phyloP scores from a whole-genome alignment of 2,888 invertebrate species.

The Sympetrum striolatum region DNA sequence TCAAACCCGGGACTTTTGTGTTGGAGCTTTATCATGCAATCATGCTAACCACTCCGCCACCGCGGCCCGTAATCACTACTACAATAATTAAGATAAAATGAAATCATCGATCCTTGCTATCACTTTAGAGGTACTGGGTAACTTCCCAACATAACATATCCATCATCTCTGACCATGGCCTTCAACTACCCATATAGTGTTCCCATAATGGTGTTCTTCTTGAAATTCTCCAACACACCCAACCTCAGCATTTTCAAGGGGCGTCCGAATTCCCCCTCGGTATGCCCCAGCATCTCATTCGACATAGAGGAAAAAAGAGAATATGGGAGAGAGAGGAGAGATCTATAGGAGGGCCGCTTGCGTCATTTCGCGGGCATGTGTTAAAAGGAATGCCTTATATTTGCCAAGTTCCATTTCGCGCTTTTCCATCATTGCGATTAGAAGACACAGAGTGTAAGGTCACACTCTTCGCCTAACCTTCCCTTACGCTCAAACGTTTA shows the following conservation, averaged over 20 bases:
- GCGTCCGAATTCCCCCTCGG: neutral
- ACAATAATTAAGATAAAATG: too few species aligned
- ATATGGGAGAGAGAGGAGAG: neutral
- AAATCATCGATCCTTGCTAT: too few species aligned
- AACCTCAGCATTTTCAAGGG: neutral
- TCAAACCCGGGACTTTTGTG: too few species aligned
- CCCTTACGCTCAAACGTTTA: neutral
- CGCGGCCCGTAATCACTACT: too few species aligned
- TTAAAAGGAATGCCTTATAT: neutral
- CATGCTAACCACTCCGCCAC: too few species aligned
- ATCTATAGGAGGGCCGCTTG: neutral
- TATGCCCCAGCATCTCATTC: neutral
- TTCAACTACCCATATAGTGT: too few species aligned
- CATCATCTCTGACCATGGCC: too few species aligned
- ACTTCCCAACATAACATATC: too few species aligned
- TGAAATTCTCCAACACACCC: neutral
- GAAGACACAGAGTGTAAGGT: neutral
- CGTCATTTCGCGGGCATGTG: neutral
- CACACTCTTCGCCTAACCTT: neutral
- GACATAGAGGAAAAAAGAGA: neutral
- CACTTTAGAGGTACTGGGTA: too few species aligned
- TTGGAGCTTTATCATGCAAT: too few species aligned
- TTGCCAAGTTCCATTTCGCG: neutral
- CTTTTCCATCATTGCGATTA: neutral
- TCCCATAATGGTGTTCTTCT: too few species aligned